Base-by-base conservation (phyloP, 2,888 invertebrate species). In the Lepidocyrtinus sp. region DNA sequence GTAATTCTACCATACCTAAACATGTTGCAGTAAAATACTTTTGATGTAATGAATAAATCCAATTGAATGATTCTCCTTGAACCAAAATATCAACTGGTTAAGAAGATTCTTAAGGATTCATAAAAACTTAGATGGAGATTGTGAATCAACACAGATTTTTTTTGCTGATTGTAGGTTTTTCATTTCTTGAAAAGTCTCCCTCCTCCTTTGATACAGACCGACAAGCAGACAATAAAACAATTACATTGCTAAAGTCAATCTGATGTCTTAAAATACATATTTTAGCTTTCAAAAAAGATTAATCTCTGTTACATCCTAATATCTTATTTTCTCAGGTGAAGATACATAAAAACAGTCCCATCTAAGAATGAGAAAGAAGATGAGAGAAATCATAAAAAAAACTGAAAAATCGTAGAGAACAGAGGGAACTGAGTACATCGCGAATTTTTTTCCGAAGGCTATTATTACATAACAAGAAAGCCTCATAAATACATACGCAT, bases 221-320 rank as follows among this genome's bases (percentile, higher is more conserved):
- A 55, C 55, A 55, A 55, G 17, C 55, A 55, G 17, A 55, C 55
- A 55, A 55, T 55, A 55, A 55, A 55, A 55, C 36, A 36, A 36
- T 36, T 36, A 55, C 55, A 17, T 55, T 55, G 55, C 9, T 15
- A 55, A 5, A 55, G 55, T n/a, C 55, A 55, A 12, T 55, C 55
- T n/a, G n/a, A n/a, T n/a, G n/a, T n/a, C n/a, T n/a, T n/a, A n/a
- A n/a, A n/a, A n/a, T n/a, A n/a, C n/a, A n/a, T n/a, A n/a, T n/a
- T n/a, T 17, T 55, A 36, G 5, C n/a, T 55, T 55, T 55, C 7
- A 55, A 55, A 55, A 55, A 55, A 55, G 55, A 55, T 55, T 55
- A 55, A 55, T 55, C 55, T 5, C 55, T n/a, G 55, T 17, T 55
- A 55, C n/a, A n/a, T n/a, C n/a, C 17, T 55, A 55, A 55, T 55